Base-by-base conservation (phyloP, 2,113 vertebrate genomes). In the Grantiella picta region DNA sequence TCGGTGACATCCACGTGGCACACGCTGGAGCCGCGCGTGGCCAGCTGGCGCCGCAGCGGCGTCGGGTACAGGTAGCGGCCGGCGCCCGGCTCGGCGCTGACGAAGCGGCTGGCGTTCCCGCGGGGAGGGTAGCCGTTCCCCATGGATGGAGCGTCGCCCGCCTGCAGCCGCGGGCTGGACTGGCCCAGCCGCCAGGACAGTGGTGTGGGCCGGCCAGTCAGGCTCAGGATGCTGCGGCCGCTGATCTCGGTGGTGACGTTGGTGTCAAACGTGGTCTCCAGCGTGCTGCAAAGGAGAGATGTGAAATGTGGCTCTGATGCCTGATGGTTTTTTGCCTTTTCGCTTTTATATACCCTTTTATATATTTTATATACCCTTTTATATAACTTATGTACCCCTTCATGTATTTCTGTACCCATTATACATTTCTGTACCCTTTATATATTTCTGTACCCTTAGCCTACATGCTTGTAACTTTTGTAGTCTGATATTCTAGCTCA, bases 231-330 rank as follows among this genome's bases (percentile, higher is more conserved):
- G 84, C 99, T 98, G 60, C 99, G 98, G 18, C 99, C 95, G 7
- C 97, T 99, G 79, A 99, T 98, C 97, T 99, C 99, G 0, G 99
- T 99, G 59, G 99, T 99, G 95, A 99, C 98, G 3, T 94, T 98
- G 95, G 98, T 98, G 82, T 99, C 99, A 20, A 99, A 99, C 0
- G 99, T 99, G 12, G 99, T 99, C 96, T 99, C 99, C 98, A 99
- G 89, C 0, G 99, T 99, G 98, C 99, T 99, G 45, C 10, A 33
- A 86, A 90, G 54, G 66, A 82, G 33, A 91, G 11, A 81, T 0
- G 11, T 11, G 52, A 59, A 59, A 27, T 0, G 6, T 0, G 12
- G 35, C 28, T 38, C 31, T 35, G 12, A 6, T 44, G 42, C 42
- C 42, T 44, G 42, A 44, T 44, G 42, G 17, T 44, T 44, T 44